Evolutionary conservation across 2,888 invertebrate species (phyloP).

Genomic region (Cylloceria caligata): DNA sequence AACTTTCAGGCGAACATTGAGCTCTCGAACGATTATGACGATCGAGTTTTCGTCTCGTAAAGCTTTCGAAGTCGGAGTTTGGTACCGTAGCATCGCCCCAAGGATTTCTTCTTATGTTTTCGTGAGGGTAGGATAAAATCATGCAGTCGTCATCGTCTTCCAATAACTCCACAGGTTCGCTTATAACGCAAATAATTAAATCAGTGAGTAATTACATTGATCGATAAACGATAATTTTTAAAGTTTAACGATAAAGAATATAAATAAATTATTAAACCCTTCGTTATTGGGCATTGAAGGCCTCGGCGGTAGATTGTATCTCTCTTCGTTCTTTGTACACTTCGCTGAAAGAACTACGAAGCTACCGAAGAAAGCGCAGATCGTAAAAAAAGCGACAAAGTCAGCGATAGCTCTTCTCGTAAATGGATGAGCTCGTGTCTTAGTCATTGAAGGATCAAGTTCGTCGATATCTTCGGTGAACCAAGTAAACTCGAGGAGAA

Average conservation of each 20-base stretch:
- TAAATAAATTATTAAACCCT: constrained; percentile 31
- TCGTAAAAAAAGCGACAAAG: constrained; percentile 70
- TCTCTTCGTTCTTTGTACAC: constrained; percentile 62
- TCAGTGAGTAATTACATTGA: not conserved
- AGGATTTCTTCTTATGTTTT: constrained; percentile 30
- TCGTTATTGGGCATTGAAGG: constrained; percentile 54
- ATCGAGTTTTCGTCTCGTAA: constrained; percentile 25
- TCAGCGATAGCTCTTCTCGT: constrained; percentile 70
- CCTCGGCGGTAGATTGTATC: constrained; percentile 38
- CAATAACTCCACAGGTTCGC: constrained; percentile 58
- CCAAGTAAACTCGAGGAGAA: constrained; percentile 63
- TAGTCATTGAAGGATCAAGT: constrained; percentile 49
- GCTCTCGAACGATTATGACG: constrained; percentile 13
- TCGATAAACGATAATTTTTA: not conserved
- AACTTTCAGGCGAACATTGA: constrained; percentile 20
- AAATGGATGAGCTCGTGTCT: constrained; percentile 43
- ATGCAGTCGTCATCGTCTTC: constrained; percentile 62
- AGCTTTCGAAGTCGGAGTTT: constrained; percentile 31
- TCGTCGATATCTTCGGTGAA: constrained; percentile 58
- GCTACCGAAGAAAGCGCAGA: constrained; percentile 72
- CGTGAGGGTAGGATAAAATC: constrained; percentile 33
- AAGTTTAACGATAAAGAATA: not conserved
- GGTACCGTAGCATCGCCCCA: constrained; percentile 59
- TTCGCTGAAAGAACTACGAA: constrained; percentile 73
- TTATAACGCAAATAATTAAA: constrained; percentile 2